Conservation (phyloP, 2,113 vertebrate species). For the Emydocephalus ijimae region DNA sequence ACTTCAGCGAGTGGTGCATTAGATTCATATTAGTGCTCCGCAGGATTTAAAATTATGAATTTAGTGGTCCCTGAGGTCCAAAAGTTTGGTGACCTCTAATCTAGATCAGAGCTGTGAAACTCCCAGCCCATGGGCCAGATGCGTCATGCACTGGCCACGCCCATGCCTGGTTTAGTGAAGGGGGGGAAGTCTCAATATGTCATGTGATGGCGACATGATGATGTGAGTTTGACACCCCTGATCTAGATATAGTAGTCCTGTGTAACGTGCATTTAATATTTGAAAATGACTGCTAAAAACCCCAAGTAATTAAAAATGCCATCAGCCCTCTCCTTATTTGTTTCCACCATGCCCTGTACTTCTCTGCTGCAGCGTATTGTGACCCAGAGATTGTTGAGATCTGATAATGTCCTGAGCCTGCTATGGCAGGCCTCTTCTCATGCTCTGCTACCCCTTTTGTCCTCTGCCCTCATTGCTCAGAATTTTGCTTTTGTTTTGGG, state of each 20-base stretch:
- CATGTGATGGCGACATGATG: no score
- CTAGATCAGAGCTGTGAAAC: no score
- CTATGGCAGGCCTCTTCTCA: neutral
- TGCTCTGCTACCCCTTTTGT: neutral
- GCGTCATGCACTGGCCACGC: no score
- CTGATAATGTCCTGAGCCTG: rapidly evolving
- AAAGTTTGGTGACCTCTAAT: no score
- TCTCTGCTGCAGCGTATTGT: neutral
- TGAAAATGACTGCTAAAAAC: neutral
- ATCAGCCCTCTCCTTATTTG: neutral
- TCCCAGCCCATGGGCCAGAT: no score
- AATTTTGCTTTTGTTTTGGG: neutral
- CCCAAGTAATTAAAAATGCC: neutral
- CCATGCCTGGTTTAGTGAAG: no score
- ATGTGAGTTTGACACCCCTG: no score
- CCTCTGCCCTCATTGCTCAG: neutral
- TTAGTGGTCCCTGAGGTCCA: no score
- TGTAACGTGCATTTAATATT: neutral
- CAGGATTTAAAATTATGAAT: no score
- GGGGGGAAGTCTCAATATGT: no score
- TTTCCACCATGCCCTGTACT: neutral
- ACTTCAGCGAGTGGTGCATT: no score
- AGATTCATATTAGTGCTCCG: no score
- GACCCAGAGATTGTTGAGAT: neutral
- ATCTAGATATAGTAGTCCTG: neutral